Evolutionary conservation across 2,888 invertebrate species (phyloP).

Genomic region (Trissoscelio sp.): DNA sequence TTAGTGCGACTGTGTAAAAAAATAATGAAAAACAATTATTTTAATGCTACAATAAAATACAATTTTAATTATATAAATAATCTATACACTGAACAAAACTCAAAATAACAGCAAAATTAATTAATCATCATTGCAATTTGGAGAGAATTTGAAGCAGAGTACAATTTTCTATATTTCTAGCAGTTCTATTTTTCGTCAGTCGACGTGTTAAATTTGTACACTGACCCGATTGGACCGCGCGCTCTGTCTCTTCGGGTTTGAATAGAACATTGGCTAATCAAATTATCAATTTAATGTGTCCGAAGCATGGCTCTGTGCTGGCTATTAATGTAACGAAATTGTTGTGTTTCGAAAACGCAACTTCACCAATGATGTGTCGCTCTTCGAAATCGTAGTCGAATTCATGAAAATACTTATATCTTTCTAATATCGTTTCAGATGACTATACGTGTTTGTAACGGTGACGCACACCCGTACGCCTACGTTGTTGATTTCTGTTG

Average conservation of each 20-base stretch:
- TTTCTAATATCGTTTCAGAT: slow-evolving; percentile 18
- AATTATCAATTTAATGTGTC: slow-evolving; percentile 52
- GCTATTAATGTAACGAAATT: slow-evolving; percentile 41
- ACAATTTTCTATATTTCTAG: slow-evolving; percentile 53
- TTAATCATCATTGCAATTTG: slow-evolving; percentile 11
- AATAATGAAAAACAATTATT: no score
- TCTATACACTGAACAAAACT: not conserved
- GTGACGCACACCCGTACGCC: slow-evolving; percentile 47
- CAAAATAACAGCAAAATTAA: slow-evolving; percentile 5
- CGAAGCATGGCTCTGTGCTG: slow-evolving; percentile 4
- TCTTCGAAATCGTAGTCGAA: not conserved
- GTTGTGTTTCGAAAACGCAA: slow-evolving; percentile 34
- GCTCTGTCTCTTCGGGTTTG: slow-evolving; percentile 52
- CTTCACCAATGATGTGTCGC: slow-evolving; percentile 8
- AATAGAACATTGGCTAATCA: slow-evolving; percentile 57
- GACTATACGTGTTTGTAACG: not conserved
- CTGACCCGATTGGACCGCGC: slow-evolving; percentile 59
- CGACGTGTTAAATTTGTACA: slow-evolving; percentile 58
- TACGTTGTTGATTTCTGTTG: slow-evolving; percentile 36
- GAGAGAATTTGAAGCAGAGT: slow-evolving; percentile 19
- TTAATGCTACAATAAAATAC: no score
- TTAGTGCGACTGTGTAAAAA: no score
- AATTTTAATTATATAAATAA: no score
- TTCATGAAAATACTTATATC: no score
- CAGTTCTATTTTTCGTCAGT: slow-evolving; percentile 57